phyloP scores from a whole-genome alignment of 2,888 invertebrate genomes.

The Julus scanicus region DNA sequence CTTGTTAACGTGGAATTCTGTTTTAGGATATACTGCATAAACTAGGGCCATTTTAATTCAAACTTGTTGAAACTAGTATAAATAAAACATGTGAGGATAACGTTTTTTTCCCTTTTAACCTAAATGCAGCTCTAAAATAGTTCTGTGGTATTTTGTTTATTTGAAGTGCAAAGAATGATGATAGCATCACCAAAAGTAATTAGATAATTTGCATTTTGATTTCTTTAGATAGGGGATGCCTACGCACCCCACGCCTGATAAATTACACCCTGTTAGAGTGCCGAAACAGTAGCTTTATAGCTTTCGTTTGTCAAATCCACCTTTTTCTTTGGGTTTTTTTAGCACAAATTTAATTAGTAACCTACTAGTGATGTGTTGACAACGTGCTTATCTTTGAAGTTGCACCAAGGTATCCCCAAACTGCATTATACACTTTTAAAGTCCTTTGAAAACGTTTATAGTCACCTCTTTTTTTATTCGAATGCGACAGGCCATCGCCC shows the following conservation, averaged over 20 bases:
- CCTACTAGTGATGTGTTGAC: background rate
- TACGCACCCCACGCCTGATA: background rate
- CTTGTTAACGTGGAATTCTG: too few relatives aligned
- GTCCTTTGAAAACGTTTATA: constrained; percentile 17
- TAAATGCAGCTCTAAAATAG: background rate
- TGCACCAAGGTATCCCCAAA: background rate
- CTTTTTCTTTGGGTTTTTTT: background rate
- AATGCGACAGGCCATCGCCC: constrained; percentile 1
- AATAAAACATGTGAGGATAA: too few relatives aligned
- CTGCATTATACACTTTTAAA: background rate
- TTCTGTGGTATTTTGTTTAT: background rate
- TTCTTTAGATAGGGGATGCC: background rate
- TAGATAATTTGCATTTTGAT: background rate
- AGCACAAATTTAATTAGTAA: background rate
- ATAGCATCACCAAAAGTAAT: background rate
- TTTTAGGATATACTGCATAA: too few relatives aligned
- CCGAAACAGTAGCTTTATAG: constrained; percentile 2
- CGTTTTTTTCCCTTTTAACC: background rate
- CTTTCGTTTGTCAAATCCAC: background rate
- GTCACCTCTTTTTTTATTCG: background rate
- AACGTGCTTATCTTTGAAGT: background rate
- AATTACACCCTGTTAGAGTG: background rate
- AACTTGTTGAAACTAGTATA: too few relatives aligned
- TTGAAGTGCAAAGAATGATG: background rate
- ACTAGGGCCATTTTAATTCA: too few relatives aligned